Base-by-base conservation (phyloP, 2,797 vertebrate species). In the Myripristis murdjan region DNA sequence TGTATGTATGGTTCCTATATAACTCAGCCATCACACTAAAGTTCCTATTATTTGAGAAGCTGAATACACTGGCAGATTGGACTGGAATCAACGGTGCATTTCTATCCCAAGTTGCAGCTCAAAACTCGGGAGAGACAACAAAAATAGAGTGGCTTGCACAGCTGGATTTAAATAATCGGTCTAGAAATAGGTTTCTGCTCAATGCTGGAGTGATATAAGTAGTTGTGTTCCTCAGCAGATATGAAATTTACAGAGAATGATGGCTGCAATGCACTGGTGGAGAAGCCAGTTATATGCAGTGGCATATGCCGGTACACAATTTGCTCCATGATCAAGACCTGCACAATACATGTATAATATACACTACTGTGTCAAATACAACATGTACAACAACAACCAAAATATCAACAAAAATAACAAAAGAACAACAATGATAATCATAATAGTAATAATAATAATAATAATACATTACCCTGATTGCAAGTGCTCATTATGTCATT, bases 401-500 rank as follows among this genome's bases (percentile, higher is more conserved):
- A 63, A 26, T 9, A 37, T 3, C 6, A 22, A 71, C 23, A 71
- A 54, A 18, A 54, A 65, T 43, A 35, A 49, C 18, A 22, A n/a
- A n/a, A n/a, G n/a, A 43, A 61, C 26, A 64, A 56, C 18, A 64
- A 69, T 51, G 52, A 52, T 39, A n/a, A 49, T 65, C 60, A 74
- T 65, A 51, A 31, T n/a, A n/a, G n/a, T n/a, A 43, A 61, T 26
- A 64, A 56, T 20, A 64, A 69, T 54, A 52, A 52, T 39, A n/a
- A 49, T 65, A 60, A 74, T 65, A 47, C 31, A 80, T 61, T 11
- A 79, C 60, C 33, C 60, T 58, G 57, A 64, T 37, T 81, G 39
- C 67, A 82, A 82, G 88, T 63, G 74, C 90, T 88, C 77, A 90
- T 91, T 92, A 83, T 91, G 88, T 91, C 91, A 89, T 85, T 83